A percentile compares a stretch with the other conserved stretches of the same genome.
Conservation (phyloP, 2,797 vertebrate species). For the Falco novaeseelandiae region DNA sequence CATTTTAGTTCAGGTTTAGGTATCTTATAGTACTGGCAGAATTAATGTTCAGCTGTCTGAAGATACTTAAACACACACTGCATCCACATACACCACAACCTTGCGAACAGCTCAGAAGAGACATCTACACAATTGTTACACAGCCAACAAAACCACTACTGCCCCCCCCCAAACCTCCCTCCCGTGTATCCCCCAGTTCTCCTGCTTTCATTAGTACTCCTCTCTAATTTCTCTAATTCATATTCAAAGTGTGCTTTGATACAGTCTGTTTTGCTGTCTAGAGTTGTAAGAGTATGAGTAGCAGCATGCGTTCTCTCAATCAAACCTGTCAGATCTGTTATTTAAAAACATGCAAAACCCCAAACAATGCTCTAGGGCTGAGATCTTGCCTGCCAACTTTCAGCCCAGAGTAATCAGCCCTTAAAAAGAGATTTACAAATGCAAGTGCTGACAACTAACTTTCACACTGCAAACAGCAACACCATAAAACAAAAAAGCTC, state of each 20-base stretch:
- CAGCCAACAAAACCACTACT: background rate
- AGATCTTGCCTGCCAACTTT: slow-evolving; percentile 64
- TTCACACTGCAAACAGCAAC: slow-evolving; percentile 43
- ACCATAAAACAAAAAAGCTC: slow-evolving; percentile 53
- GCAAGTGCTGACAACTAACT: slow-evolving; percentile 67
- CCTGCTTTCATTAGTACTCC: background rate
- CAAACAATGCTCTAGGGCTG: slow-evolving; percentile 49
- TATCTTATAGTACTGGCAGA: background rate
- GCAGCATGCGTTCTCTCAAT: background rate
- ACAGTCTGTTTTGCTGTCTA: background rate
- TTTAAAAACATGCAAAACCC: slow-evolving; percentile 59
- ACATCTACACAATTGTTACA: background rate
- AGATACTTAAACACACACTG: background rate
- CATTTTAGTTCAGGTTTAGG: background rate
- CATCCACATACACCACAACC: background rate
- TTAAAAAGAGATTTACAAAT: slow-evolving; percentile 69
- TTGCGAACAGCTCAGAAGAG: background rate
- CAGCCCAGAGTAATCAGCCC: slow-evolving; percentile 61
- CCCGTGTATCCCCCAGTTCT: rapidly evolving
- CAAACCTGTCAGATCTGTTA: slow-evolving; percentile 40
- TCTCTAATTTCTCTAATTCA: background rate
- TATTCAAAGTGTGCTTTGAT: background rate
- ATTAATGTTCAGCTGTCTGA: background rate
- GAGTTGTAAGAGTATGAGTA: background rate
- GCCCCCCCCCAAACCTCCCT: background rate